Percentiles rank a stretch among this genome's conserved stretches.
phyloP scores from a whole-genome alignment of 2,113 vertebrate species.

The Catharus minimus region DNA sequence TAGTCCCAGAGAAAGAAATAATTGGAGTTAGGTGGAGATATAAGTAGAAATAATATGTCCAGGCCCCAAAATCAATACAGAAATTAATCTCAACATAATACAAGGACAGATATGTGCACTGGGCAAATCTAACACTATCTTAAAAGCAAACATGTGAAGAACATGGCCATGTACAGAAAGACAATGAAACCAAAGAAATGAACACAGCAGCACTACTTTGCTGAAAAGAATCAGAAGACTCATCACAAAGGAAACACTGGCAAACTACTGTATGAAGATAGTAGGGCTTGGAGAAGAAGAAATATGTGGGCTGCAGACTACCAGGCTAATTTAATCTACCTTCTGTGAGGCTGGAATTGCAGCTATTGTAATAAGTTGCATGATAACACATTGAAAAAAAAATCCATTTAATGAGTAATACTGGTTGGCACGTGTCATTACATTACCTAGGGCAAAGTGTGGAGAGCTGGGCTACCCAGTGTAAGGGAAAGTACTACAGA shows the following conservation, averaged over 20 bases:
- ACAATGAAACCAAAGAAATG: background rate
- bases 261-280: background rate
- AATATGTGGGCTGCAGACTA: background rate
- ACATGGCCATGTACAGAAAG: background rate
- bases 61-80: background rate
- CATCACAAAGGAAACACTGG: background rate
- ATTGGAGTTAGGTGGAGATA: background rate
- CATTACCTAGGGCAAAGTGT: background rate
- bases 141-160: background rate
- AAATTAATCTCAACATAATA: background rate
- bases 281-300: background rate
- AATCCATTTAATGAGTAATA: background rate
- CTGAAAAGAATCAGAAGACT: background rate
- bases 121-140: background rate
- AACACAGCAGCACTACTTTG: background rate
- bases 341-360: background rate
- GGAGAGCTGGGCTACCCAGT: background rate
- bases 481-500: background rate
- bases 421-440: accelerated
- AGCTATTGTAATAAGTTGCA: background rate
- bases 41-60: background rate
- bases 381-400: background rate
- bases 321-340: background rate
- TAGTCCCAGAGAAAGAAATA: background rate
- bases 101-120: background rate